Evolutionary conservation across 2,888 invertebrate genomes (phyloP), one percentile per base, ranked within the genome.

Genomic region (Oxytorus armatus): DNA sequence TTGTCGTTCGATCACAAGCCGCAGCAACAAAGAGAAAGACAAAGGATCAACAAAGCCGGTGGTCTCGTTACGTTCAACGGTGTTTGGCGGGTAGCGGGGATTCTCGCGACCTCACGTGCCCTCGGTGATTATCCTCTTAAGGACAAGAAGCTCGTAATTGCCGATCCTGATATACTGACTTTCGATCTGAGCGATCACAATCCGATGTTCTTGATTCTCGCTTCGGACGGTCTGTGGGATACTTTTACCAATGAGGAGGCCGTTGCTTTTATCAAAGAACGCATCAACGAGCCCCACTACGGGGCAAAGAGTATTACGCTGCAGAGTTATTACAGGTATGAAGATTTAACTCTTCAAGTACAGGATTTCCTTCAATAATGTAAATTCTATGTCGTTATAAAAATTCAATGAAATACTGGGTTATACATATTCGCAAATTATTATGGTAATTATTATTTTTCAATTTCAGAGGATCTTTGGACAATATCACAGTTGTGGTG

Each of bases 1-100:
- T 93, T 99, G 5, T 98, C 98, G 0, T 97, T 97, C 92, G 99
- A 99, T 92, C 99, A 99, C 91, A 99, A 99, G 93, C 99, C 99
- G 44, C 97, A 98, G 90, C 97, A 97, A 96, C 95, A 96, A 84
- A 95, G 97, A 86, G 98, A 99, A 93, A 95, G 96, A 75, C 97
- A 96, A 89, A 94, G 98, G 83, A 99, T 99, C 87, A 96, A 97
- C 89, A 97, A 98, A 89, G 98, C 98, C 25, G 99, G 99, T 59
- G 98, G 99, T 16, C 97, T 97, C 89, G 97, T 99, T 63, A 96
- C 97, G 57, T 98, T 98, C 89, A 97, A 98, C 90, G 98, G 98
- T 33, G 98, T 98, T 0, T 98, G 98, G 98, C 93, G 98, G 85
- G 98, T 98, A 3, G 98, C 97, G 68, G 98, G 98, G 4, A 97